These are phyloP conservation scores for Lomographa bimaculata DNA, from an alignment of 2,888 invertebrate species.

Conservation along the genomic window DNA sequence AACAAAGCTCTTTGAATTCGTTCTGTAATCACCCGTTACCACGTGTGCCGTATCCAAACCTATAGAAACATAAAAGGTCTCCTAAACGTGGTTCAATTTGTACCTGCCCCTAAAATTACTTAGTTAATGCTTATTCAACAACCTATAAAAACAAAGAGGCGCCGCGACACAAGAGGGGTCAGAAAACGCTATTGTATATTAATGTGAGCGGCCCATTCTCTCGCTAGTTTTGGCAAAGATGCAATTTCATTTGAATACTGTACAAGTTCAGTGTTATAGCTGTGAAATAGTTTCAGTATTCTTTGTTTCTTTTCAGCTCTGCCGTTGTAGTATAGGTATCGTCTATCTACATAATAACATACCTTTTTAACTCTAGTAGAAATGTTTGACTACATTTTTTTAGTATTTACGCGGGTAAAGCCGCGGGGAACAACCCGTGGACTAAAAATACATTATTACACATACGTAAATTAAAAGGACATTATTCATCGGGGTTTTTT, in stretches of 20 bases:
- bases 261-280: conserved; percentile 76
- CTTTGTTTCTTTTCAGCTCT: conserved; percentile 17
- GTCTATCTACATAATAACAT: neutral
- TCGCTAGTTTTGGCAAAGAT: conserved; percentile 83
- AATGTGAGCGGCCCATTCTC: conserved; percentile 68
- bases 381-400: too few species aligned
- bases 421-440: too few species aligned
- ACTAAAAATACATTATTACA: too few species aligned
- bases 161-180: conserved; percentile 69
- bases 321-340: neutral
- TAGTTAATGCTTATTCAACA: conserved; percentile 73
- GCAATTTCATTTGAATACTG: conserved; percentile 84
- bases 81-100: conserved; percentile 56
- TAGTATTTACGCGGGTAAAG: too few species aligned
- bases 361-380: too few species aligned
- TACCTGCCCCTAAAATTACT: conserved; percentile 62
- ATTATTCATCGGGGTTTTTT: too few species aligned
- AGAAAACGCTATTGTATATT: conserved; percentile 77
- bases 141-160: conserved; percentile 79
- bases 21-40: conserved; percentile 32
- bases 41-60: conserved; percentile 40
- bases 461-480: too few species aligned
- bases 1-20: conserved; percentile 10
- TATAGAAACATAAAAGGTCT: conserved; percentile 48
- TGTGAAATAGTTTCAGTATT: conserved; percentile 58